A percentile compares a stretch with the other conserved stretches of the same genome.
Evolutionary conservation across 1,140 invertebrate species (phyloP).

Genomic region (Philotrypesis tridentata): DNA sequence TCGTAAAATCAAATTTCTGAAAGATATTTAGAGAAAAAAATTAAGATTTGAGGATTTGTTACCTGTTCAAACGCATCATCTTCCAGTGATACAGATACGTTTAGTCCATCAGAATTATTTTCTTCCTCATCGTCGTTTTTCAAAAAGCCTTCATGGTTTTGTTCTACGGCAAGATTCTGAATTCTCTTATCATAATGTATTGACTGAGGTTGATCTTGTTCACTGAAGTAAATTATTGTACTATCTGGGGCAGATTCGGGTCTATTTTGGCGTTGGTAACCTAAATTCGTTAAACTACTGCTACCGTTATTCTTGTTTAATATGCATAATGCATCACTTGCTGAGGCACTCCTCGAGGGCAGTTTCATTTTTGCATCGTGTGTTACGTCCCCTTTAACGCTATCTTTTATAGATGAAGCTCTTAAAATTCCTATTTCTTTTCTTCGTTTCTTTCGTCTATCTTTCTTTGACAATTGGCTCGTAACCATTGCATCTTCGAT

Average conservation of each 20-base stretch:
- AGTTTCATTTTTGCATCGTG: slow-evolving; percentile 43
- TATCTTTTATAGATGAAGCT: slow-evolving; percentile 50
- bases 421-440: slow-evolving; percentile 57
- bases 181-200: slow-evolving; percentile 27
- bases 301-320: background rate
- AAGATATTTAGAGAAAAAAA: background rate
- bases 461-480: slow-evolving; percentile 58
- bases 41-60: background rate
- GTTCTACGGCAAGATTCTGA: slow-evolving; percentile 26
- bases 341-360: slow-evolving; percentile 60
- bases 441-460: slow-evolving; percentile 68
- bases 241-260: slow-evolving; percentile 60
- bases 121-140: background rate
- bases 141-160: background rate
- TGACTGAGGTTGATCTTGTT: slow-evolving; percentile 11
- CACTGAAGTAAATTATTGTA: slow-evolving; percentile 48
- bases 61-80: slow-evolving; percentile 38
- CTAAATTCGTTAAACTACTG: slow-evolving; percentile 34
- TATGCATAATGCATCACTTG: slow-evolving; percentile 56
- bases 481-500: slow-evolving; percentile 65
- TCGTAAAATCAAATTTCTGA: background rate
- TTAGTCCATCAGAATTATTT: background rate
- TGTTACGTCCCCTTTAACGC: slow-evolving; percentile 42
- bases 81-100: background rate
- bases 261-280: slow-evolving; percentile 40